Base-by-base conservation (phyloP, 2,888 invertebrate genomes). In the Seira ritae region DNA sequence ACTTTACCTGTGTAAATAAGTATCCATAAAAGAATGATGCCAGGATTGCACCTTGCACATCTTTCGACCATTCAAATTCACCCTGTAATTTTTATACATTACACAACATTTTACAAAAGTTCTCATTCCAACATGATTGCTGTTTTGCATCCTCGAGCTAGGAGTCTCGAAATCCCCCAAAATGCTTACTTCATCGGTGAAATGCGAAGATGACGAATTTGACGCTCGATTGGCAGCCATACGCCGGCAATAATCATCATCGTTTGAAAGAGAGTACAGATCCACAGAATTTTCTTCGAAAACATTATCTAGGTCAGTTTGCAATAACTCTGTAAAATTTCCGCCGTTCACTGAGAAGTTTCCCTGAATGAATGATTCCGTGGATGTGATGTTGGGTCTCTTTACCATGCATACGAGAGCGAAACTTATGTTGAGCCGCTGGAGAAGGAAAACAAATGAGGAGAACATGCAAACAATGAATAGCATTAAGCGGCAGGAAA, bases 361-460 rank as follows among this genome's bases (percentile, higher is more conserved):
- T 31, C 31, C 31, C 8, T 2, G 31, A 2, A 31, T 8, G 2
- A 31, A 8, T 2, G 3, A 4, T 31, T 8, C 3, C 31, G 31
- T 31, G 12, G 15, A 12, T 0, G 78, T 77, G 8, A 37, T 50
- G 19, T 73, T 67, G 17, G 90, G 90, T 74, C 91, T 89, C 83
- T 91, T 91, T 17, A 92, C 92, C 93, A 93, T 93, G 87, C 92
- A 92, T 1, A 93, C 91, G 69, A 93, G 91, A 2, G 92, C 92
- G 84, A 93, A 92, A 86, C 92, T 92, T 60, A 93, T 90, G 89
- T 92, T 92, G 77, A 92, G 91, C 8, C 92, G 90, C 89, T 92
- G 90, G 66, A 90, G 89, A 67, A 91, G 89, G 1, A 91, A 91
- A 15, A 90, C 87, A 4, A 90, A 85, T 84, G 91, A 90, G 10